phyloP scores from a whole-genome alignment of 1,140 invertebrate species.

The Neodiprion pinetum region DNA sequence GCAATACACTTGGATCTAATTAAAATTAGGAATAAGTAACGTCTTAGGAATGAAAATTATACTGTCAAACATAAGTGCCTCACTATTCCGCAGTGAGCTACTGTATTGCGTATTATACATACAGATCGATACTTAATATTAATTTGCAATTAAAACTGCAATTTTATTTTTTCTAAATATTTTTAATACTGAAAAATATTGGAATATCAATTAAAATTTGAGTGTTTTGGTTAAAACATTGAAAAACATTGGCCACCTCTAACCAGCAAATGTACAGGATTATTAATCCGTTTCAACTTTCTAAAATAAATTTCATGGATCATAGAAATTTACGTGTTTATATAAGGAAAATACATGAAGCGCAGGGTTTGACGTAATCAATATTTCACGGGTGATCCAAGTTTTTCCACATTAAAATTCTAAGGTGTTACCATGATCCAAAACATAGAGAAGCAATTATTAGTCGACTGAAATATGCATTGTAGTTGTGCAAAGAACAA shows the following conservation, averaged over 20 bases:
- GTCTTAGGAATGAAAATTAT: constrained; percentile 5
- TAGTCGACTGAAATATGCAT: too few species aligned
- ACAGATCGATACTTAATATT: neutral
- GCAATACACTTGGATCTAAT: neutral
- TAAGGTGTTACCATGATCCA: too few species aligned
- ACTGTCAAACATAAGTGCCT: neutral
- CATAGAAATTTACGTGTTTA: neutral
- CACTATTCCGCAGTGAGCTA: neutral
- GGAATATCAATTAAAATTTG: neutral
- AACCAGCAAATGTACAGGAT: neutral
- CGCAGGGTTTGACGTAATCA: neutral
- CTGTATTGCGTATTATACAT: neutral
- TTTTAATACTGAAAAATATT: constrained; percentile 2
- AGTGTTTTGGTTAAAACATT: neutral
- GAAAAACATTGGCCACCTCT: neutral
- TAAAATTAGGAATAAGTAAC: constrained; percentile 7
- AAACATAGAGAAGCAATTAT: too few species aligned
- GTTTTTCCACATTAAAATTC: too few species aligned
- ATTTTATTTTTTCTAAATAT: neutral
- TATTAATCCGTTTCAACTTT: neutral
- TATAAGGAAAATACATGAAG: neutral
- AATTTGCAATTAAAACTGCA: neutral
- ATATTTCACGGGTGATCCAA: neutral
- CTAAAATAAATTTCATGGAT: constrained; percentile 1
- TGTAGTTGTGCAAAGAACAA: too few species aligned